Conservation (phyloP, 2,888 invertebrate species). For the Macaria notata region DNA sequence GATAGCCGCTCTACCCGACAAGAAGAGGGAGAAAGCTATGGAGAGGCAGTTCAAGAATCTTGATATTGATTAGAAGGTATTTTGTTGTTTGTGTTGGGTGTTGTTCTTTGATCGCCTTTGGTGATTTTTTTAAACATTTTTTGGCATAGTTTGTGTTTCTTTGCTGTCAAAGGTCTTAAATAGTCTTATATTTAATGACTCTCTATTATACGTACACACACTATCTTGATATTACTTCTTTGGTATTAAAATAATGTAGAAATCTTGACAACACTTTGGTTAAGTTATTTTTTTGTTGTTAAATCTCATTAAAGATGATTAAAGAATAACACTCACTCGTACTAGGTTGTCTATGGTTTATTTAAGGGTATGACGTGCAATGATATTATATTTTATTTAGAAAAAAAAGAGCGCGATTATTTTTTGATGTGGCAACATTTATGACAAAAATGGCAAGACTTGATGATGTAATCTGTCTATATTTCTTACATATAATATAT, state of each 20-base stretch:
- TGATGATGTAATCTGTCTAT: conserved; percentile 2
- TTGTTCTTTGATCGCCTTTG: neutral
- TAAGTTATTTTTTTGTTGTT: too few species aligned
- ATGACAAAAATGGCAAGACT: conserved; percentile 10
- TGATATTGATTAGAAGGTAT: conserved; percentile 84
- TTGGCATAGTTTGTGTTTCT: too few species aligned
- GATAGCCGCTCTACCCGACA: conserved; percentile 62
- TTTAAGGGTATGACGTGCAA: neutral
- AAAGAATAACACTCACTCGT: too few species aligned
- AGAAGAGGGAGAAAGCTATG: conserved; percentile 78
- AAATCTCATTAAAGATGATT: too few species aligned
- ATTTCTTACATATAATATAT: conserved; percentile 5
- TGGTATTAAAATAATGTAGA: too few species aligned
- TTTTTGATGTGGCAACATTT: conserved; percentile 14
- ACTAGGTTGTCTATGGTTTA: neutral
- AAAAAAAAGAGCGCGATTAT: neutral
- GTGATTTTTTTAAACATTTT: neutral
- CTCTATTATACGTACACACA: too few species aligned
- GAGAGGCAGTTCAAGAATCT: conserved; percentile 88
- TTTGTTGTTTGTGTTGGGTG: neutral
- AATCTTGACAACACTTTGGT: too few species aligned
- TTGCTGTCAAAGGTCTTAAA: too few species aligned
- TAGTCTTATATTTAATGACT: too few species aligned
- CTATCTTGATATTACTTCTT: too few species aligned
- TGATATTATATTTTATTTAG: too few species aligned